phyloP scores from a whole-genome alignment of 2,113 vertebrate genomes.

The Pelobates fuscus region DNA sequence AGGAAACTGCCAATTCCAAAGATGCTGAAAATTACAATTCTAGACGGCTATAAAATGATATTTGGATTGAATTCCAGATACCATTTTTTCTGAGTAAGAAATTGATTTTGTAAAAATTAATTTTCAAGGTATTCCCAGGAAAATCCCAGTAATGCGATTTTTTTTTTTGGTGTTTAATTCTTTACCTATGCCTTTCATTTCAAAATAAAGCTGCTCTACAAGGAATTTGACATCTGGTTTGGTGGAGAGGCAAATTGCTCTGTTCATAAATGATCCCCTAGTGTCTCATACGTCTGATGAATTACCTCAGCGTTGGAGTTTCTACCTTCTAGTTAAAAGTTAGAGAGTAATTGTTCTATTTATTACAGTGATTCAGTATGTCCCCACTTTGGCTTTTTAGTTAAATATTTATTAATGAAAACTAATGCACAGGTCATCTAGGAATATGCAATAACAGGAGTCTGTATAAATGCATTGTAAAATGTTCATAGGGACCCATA shows the following conservation, averaged over 20 bases:
- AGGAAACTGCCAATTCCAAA: too few relatives aligned
- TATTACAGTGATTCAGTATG: conserved; percentile 17
- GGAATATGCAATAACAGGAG: too few relatives aligned
- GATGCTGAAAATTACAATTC: background rate
- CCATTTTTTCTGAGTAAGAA: conserved; percentile 3
- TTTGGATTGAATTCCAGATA: too few relatives aligned
- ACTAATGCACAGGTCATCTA: background rate
- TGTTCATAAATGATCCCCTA: conserved; percentile 39
- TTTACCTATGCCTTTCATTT: conserved; percentile 16
- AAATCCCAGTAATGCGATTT: conserved; percentile 10
- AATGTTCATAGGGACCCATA: too few relatives aligned
- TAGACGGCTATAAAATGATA: background rate
- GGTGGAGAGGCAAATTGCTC: conserved; percentile 38
- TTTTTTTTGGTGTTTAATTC: conserved; percentile 16
- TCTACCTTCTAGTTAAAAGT: conserved; percentile 46
- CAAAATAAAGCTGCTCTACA: conserved; percentile 22
- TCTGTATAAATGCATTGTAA: too few relatives aligned
- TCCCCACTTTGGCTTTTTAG: conserved; percentile 21
- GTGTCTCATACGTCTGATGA: conserved; percentile 38
- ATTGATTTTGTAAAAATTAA: conserved; percentile 40
- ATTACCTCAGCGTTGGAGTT: conserved; percentile 29
- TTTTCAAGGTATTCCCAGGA: conserved; percentile 29
- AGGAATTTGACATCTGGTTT: conserved; percentile 46
- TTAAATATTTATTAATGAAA: conserved; percentile 24
- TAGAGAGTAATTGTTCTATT: conserved; percentile 44